A percentile compares a stretch with the other conserved stretches of the same genome.
Evolutionary conservation across 2,888 invertebrate genomes (phyloP).

Genomic region (Drosophila subquinaria): DNA sequence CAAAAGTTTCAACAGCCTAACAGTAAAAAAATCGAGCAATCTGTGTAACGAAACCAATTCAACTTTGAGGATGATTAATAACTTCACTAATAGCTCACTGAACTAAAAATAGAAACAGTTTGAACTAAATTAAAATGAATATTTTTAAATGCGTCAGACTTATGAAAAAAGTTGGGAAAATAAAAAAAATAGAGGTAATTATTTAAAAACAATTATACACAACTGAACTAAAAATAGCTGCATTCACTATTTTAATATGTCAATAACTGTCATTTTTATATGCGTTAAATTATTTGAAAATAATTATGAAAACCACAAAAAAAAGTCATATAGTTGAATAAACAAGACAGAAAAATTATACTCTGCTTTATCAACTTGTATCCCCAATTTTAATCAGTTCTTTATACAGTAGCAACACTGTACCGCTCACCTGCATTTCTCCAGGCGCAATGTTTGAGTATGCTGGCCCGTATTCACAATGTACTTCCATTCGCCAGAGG

Average conservation of each 20-base stretch:
- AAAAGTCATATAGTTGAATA: too few relatives aligned
- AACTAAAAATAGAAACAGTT: constrained; percentile 18
- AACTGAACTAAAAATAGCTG: too few relatives aligned
- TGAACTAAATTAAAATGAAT: constrained; percentile 8
- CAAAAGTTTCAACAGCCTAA: constrained; percentile 4
- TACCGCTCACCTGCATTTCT: constrained; percentile 91
- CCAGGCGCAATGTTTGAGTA: constrained; percentile 92
- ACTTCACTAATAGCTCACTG: constrained; percentile 14
- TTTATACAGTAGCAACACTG: constrained; percentile 73
- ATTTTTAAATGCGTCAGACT: constrained; percentile 1
- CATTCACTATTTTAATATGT: too few relatives aligned
- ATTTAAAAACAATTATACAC: not conserved
- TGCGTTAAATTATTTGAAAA: too few relatives aligned
- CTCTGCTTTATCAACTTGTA: not conserved
- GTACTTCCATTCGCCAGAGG: constrained; percentile 93
- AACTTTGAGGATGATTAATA: constrained; percentile 15
- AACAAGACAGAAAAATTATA: not conserved
- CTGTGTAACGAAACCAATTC: not conserved
- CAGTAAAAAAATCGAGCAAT: not conserved
- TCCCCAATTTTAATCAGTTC: not conserved
- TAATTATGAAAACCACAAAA: too few relatives aligned
- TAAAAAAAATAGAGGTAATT: not conserved
- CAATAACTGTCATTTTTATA: too few relatives aligned
- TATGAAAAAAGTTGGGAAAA: not conserved
- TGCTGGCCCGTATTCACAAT: constrained; percentile 94